Base-by-base conservation (phyloP, 2,113 vertebrate species). In the Tetrax tetrax region DNA sequence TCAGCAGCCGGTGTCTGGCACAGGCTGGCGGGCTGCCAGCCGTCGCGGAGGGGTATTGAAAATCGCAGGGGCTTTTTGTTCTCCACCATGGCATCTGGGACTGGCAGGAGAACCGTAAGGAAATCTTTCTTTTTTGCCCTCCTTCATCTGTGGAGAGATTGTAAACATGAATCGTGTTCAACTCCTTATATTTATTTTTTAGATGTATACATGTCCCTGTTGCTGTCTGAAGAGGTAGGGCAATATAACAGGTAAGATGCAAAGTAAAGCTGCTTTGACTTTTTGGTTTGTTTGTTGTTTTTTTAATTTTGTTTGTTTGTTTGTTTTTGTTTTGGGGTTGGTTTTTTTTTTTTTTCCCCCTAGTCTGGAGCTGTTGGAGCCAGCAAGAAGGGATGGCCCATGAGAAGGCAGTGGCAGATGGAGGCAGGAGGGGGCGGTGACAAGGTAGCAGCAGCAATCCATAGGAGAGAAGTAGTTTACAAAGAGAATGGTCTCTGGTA, bases 121-220 rank as follows among this genome's bases (percentile, higher is more conserved):
- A 69, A 86, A 69, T 38, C 9, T 14, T 60, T 45, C 8, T 56
- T 72, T 79, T 80, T 57, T 16, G 22, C 33, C 18, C 37, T 65
- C 18, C 27, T 85, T 60, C 12, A 6, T 80, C 54, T 61, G 17
- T 9, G 28, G 22, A 28, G 38, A 75, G 25, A n/a, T 1, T 10
- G 29, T 35, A 60, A 35, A 48, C 31, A 17, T 43, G 24, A 85
- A 23, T 14, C 1, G 0, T 2, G 2, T 61, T 68, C 50, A n/a
- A 14, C 19, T 38, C 3, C 3, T 38, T 35, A 7, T 35, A 13
- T 33, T 23, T 75, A 59, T 31, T 17, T 14, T 69, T 86, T 14
- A 59, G 27, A 20, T 41, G 16, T n/a, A 2, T 16, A 11, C 0
- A 0, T 70, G 25, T 25, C 17, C 14, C 13, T 37, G 21, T 37